Evolutionary conservation across 1,140 invertebrate species (phyloP).

Genomic region (Trigoniulus corallinus): DNA sequence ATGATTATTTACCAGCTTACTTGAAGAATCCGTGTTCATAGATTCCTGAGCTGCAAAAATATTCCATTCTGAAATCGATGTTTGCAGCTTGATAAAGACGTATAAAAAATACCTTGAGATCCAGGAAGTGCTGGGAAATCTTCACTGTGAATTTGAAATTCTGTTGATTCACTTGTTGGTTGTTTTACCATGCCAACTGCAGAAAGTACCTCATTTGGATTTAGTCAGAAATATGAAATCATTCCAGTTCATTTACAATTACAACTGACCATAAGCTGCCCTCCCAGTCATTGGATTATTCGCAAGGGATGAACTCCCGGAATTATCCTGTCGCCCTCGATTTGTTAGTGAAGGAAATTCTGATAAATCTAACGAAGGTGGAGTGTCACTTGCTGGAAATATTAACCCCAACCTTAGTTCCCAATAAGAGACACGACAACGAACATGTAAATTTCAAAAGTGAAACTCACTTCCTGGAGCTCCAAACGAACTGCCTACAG

Average conservation of each 20-base stretch:
- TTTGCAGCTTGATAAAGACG: too few relatives aligned
- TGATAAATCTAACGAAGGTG: constrained; percentile 65
- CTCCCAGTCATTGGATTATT: constrained; percentile 17
- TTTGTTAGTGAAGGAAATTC: constrained; percentile 80
- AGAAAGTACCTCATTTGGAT: background rate
- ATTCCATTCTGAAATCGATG: too few relatives aligned
- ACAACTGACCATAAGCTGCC: constrained; percentile 46
- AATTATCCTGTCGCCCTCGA: constrained; percentile 37
- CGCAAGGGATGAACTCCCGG: constrained; percentile 55
- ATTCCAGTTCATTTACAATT: too few relatives aligned
- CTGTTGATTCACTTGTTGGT: constrained; percentile 71
- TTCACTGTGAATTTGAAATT: constrained; percentile 95
- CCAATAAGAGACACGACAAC: too few relatives aligned
- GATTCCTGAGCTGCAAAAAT: too few relatives aligned
- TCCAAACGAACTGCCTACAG: background rate
- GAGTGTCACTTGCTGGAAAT: constrained; percentile 25
- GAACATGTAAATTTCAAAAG: too few relatives aligned
- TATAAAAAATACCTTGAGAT: too few relatives aligned
- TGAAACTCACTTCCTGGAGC: too few relatives aligned
- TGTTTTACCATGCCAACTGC: constrained; percentile 91
- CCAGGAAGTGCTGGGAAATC: constrained; percentile 93
- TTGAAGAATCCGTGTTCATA: too few relatives aligned
- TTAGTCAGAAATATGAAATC: constrained; percentile 14
- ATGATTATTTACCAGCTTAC: too few relatives aligned
- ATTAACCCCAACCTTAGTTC: too few relatives aligned